Evolutionary conservation across 2,888 invertebrate species (phyloP).

Genomic region (Eristalis pertinax): DNA sequence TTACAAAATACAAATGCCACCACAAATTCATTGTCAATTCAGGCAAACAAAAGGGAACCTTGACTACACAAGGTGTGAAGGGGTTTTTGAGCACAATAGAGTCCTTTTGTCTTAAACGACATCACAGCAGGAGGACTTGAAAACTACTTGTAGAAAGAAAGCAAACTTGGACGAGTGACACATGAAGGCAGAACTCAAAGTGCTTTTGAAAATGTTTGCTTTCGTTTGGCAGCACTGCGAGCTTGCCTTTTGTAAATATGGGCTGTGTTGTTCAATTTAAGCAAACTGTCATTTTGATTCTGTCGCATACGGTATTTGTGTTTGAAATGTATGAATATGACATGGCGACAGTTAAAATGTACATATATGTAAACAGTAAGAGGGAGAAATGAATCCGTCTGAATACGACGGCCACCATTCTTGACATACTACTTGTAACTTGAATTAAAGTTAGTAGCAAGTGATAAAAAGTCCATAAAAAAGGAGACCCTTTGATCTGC

Average conservation of each 20-base stretch:
- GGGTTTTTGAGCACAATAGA: background rate
- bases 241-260: too few relatives aligned
- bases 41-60: background rate
- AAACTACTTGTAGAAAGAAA: background rate
- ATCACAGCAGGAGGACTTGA: background rate
- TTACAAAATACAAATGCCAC: background rate
- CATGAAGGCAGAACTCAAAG: background rate
- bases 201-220: background rate
- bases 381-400: too few relatives aligned
- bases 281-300: background rate
- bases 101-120: background rate
- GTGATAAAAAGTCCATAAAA: too few relatives aligned
- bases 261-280: background rate
- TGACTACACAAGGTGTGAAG: background rate
- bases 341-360: too few relatives aligned
- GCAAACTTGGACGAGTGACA: background rate
- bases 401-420: too few relatives aligned
- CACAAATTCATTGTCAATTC: background rate
- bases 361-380: too few relatives aligned
- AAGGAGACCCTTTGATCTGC: too few relatives aligned
- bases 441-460: too few relatives aligned
- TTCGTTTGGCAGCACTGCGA: background rate
- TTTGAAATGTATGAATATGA: too few relatives aligned
- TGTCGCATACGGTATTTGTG: background rate
- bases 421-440: too few relatives aligned